Evolutionary conservation across 2,888 invertebrate genomes (phyloP).

Genomic region (Synanthedon vespiformis): DNA sequence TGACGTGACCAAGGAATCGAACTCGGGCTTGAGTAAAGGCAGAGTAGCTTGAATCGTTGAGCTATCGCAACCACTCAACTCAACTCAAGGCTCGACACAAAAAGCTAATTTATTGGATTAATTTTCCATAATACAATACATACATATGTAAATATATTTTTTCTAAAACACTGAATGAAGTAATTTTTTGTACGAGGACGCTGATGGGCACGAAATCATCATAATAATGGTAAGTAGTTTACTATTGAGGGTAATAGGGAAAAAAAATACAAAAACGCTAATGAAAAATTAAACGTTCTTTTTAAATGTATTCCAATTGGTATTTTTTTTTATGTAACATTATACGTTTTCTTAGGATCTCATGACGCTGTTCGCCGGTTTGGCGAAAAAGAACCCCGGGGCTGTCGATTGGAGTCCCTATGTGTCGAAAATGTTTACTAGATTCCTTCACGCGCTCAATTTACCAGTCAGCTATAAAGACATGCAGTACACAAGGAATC

Average conservation of each 20-base stretch:
- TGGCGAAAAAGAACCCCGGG: slow-evolving; percentile 82
- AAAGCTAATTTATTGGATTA: too few species aligned
- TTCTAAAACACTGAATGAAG: not conserved
- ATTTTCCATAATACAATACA: too few species aligned
- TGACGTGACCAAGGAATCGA: too few species aligned
- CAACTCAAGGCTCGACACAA: too few species aligned
- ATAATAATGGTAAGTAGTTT: not conserved
- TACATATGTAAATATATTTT: too few species aligned
- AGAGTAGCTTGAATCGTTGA: too few species aligned
- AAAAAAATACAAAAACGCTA: not conserved
- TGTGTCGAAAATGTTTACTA: slow-evolving; percentile 80
- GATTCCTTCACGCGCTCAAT: slow-evolving; percentile 79
- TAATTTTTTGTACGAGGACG: not conserved
- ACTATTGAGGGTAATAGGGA: too few species aligned
- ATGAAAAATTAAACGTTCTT: not conserved
- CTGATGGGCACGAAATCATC: not conserved
- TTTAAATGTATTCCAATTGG: not conserved
- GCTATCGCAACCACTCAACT: too few species aligned
- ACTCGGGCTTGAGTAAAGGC: too few species aligned
- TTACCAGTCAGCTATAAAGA: slow-evolving; percentile 84
- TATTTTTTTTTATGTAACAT: not conserved
- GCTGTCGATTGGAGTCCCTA: slow-evolving; percentile 90
- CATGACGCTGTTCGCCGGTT: slow-evolving; percentile 78
- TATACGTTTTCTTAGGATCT: slow-evolving; percentile 68
- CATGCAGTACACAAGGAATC: slow-evolving; percentile 67